These are phyloP conservation scores for Xenopus borealis DNA, from an alignment of 2,113 vertebrate species.

Conservation along the genomic window DNA sequence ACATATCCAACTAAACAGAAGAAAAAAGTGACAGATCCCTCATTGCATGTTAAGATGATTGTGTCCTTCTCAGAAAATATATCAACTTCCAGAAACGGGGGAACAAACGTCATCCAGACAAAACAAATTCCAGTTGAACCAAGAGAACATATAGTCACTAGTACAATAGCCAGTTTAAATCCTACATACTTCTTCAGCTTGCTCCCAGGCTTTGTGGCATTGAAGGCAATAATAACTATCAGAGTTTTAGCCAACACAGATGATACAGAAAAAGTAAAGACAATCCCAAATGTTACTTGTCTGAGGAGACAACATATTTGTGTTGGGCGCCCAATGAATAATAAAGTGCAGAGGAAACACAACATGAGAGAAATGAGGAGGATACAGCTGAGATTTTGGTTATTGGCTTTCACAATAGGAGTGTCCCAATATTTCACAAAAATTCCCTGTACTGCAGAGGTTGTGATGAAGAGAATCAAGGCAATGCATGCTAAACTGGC, in stretches of 20 bases:
- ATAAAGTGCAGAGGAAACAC: constrained; percentile 30
- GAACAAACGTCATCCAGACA: constrained; percentile 7
- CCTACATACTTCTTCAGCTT: constrained; percentile 12
- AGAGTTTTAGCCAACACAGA: constrained; percentile 36
- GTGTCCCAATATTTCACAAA: constrained; percentile 13
- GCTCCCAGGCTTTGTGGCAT: background rate
- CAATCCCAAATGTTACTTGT: constrained; percentile 22
- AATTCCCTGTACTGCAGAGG: background rate
- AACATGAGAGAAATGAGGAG: constrained; percentile 21
- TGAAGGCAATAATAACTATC: constrained; percentile 29
- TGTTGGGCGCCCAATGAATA: constrained; percentile 33
- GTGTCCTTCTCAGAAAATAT: background rate
- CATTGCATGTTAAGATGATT: constrained; percentile 22
- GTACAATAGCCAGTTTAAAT: background rate
- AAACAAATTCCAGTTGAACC: constrained; percentile 13
- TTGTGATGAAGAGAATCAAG: background rate
- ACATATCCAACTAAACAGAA: constrained; percentile 29
- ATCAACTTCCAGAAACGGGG: background rate
- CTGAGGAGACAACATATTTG: constrained; percentile 27
- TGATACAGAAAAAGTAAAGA: constrained; percentile 25
- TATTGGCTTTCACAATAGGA: constrained; percentile 17
- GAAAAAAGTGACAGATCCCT: constrained; percentile 12
- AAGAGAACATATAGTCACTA: background rate
- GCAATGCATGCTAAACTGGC: background rate
- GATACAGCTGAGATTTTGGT: constrained; percentile 28